These are phyloP conservation scores for Rhamphomyia laevipes DNA, from an alignment of 2,888 invertebrate genomes.

Conservation along the genomic window DNA sequence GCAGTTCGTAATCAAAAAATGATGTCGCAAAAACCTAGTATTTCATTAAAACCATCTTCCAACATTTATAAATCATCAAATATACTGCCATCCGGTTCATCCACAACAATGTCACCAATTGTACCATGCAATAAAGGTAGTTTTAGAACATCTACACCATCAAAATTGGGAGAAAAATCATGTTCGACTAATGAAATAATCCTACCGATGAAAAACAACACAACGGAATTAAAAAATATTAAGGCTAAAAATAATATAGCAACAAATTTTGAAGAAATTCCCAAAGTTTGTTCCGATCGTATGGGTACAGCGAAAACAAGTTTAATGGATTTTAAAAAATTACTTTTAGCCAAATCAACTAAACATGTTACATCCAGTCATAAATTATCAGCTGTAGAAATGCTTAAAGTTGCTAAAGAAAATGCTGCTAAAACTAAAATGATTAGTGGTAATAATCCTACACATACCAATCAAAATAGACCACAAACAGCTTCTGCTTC, in stretches of 20 bases:
- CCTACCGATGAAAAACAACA: constrained; percentile 13
- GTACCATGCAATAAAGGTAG: constrained; percentile 48
- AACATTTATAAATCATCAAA: neutral
- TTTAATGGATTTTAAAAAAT: constrained; percentile 70
- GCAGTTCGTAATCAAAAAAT: neutral
- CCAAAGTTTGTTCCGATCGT: constrained; percentile 49
- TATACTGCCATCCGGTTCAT: neutral
- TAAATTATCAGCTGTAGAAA: constrained; percentile 66
- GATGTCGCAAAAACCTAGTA: neutral
- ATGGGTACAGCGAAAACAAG: constrained; percentile 62
- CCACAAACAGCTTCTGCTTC: constrained; percentile 13
- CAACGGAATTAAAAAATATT: constrained; percentile 26
- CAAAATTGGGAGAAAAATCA: constrained; percentile 24
- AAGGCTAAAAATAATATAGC: constrained; percentile 24
- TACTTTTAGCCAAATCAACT: constrained; percentile 64
- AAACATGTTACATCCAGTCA: constrained; percentile 45
- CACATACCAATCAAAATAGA: constrained; percentile 10
- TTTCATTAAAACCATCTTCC: neutral
- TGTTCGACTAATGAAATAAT: constrained; percentile 14
- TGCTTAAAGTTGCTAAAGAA: constrained; percentile 46
- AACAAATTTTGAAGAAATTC: constrained; percentile 25
- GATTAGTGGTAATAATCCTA: neutral
- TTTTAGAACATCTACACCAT: constrained; percentile 59
- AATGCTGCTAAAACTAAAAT: constrained; percentile 25
- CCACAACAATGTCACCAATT: constrained; percentile 50